These are phyloP conservation scores for Alethe diademata DNA, from an alignment of 2,113 vertebrate genomes.

Conservation along the genomic window DNA sequence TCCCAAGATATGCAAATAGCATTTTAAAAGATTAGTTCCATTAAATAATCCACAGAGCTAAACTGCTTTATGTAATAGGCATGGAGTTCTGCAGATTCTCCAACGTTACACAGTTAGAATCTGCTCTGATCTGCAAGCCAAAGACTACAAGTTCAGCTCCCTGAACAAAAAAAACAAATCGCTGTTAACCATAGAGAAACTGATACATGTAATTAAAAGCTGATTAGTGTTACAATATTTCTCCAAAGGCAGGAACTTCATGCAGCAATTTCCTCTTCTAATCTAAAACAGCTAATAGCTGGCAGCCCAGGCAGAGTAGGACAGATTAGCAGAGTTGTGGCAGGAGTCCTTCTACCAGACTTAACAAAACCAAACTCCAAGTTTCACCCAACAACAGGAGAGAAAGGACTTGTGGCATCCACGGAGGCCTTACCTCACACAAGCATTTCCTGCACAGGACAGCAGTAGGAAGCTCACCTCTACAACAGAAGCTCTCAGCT, in stretches of 20 bases:
- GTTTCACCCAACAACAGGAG: neutral
- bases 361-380: neutral
- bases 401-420: rapidly evolving
- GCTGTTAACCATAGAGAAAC: neutral
- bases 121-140: neutral
- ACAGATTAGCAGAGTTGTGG: rapidly evolving
- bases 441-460: neutral
- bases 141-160: neutral
- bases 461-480: neutral
- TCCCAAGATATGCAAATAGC: neutral
- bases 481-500: neutral
- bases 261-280: neutral
- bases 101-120: rapidly evolving
- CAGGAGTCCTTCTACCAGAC: neutral
- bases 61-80: neutral
- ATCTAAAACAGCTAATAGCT: neutral
- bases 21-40: neutral
- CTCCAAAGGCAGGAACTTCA: neutral
- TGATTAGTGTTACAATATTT: constrained; percentile 20
- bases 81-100: neutral
- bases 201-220: constrained; percentile 11
- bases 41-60: neutral
- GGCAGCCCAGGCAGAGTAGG: neutral
- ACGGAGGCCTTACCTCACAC: rapidly evolving
- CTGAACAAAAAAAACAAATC: neutral